These are phyloP conservation scores for Drosophila biarmipes DNA, from an alignment of 1,140 invertebrate species.

Conservation along the genomic window DNA sequence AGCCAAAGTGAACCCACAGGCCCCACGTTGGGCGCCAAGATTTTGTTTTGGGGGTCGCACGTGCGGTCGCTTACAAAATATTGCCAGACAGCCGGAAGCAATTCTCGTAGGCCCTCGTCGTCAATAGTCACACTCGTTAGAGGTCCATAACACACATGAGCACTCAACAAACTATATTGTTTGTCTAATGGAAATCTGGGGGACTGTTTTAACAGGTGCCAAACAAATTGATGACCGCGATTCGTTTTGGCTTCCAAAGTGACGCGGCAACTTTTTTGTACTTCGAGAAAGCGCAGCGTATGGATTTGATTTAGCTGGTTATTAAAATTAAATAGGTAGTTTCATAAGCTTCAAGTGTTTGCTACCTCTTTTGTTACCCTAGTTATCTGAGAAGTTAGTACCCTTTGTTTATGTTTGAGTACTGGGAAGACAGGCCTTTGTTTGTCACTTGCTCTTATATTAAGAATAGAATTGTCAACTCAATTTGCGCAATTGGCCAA, in stretches of 20 bases:
- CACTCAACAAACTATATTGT: constrained; percentile 8
- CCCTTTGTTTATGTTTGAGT: constrained; percentile 12
- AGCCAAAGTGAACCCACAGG: constrained; percentile 26
- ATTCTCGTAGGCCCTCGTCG: constrained; percentile 26
- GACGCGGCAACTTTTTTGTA: constrained; percentile 20
- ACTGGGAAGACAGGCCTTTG: constrained; percentile 20
- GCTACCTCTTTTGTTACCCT: not conserved
- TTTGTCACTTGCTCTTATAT: constrained; percentile 4
- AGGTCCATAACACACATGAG: constrained; percentile 14
- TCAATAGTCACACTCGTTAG: constrained; percentile 37
- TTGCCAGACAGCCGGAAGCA: constrained; percentile 44
- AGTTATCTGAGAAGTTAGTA: constrained; percentile 2
- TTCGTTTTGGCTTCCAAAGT: constrained; percentile 14
- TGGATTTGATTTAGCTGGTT: constrained; percentile 1
- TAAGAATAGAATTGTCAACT: constrained; percentile 30
- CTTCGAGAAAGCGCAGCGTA: not conserved
- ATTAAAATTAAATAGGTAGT: not conserved
- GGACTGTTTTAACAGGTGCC: constrained; percentile 35
- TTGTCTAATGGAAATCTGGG: constrained; percentile 37
- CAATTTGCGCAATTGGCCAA: constrained; percentile 40
- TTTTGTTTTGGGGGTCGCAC: constrained; percentile 59
- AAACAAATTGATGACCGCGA: constrained; percentile 24
- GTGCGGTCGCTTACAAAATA: constrained; percentile 48
- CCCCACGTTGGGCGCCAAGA: constrained; percentile 29
- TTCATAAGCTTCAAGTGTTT: not conserved